Evolutionary conservation across 2,888 invertebrate genomes (phyloP).

Genomic region (Isotomurus palustris): DNA sequence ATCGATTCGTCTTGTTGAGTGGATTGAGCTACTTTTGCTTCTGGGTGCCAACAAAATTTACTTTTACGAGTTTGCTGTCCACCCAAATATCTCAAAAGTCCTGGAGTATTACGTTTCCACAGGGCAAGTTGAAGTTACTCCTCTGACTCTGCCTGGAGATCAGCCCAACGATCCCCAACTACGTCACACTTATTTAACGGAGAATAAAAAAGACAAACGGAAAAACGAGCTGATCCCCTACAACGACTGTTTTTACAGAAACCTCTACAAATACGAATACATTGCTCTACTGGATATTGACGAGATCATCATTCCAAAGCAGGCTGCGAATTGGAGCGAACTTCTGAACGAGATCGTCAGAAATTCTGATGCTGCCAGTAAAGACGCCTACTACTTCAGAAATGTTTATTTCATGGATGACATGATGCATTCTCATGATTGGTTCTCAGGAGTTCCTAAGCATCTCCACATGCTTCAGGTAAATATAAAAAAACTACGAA

Average conservation of each 20-base stretch:
- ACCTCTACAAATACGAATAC: conserved; percentile 50
- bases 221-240: conserved; percentile 53
- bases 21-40: conserved; percentile 51
- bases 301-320: conserved; percentile 52
- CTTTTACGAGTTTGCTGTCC: conserved; percentile 52
- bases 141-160: conserved; percentile 50
- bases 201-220: conserved; percentile 51
- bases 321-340: conserved; percentile 47
- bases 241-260: conserved; percentile 53
- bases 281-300: conserved; percentile 52
- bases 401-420: conserved; percentile 54
- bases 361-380: conserved; percentile 32
- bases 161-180: conserved; percentile 49
- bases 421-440: conserved; percentile 35
- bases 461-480: conserved; percentile 49
- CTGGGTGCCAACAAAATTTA: conserved; percentile 52
- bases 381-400: conserved; percentile 49
- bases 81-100: conserved; percentile 49
- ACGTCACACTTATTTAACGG: conserved; percentile 47
- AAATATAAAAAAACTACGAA: background rate
- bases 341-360: conserved; percentile 46
- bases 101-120: conserved; percentile 46
- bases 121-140: conserved; percentile 46
- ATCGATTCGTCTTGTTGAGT: conserved; percentile 51
- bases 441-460: conserved; percentile 44